Evolutionary conservation across 2,113 vertebrate species (phyloP).

Genomic region (Leuciscus idus): DNA sequence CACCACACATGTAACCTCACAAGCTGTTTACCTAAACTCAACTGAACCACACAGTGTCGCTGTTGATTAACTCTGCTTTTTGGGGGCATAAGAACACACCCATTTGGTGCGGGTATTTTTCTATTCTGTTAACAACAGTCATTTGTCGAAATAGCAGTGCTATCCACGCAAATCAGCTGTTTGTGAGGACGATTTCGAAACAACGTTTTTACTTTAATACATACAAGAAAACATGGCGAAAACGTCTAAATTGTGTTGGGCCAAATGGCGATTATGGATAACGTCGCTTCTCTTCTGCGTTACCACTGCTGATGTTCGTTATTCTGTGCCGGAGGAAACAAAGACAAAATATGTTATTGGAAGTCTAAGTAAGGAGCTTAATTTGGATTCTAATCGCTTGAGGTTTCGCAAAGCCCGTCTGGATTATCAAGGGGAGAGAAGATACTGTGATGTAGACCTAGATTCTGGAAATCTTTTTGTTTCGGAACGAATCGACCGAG

Average conservation of each 20-base stretch:
- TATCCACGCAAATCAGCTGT: neutral
- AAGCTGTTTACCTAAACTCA: neutral
- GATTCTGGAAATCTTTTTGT: conserved; percentile 65
- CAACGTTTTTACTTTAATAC: neutral
- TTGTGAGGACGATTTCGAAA: neutral
- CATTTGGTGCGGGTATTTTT: neutral
- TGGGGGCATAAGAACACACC: conserved; percentile 16
- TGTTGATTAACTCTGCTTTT: conserved; percentile 43
- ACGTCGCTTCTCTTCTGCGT: conserved; percentile 3
- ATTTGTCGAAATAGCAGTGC: neutral
- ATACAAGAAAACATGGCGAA: neutral
- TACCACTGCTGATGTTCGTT: conserved; percentile 57
- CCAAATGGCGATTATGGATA: conserved; percentile 18
- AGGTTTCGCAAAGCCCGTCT: conserved; percentile 61
- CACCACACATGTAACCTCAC: neutral
- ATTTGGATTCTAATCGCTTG: conserved; percentile 52
- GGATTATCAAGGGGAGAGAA: conserved; percentile 60
- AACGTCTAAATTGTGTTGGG: neutral
- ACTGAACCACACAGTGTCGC: conserved; percentile 56
- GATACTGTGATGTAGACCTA: conserved; percentile 66
- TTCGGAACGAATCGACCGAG: conserved; percentile 60
- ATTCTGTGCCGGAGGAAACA: conserved; percentile 70
- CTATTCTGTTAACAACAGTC: neutral
- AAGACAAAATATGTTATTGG: conserved; percentile 67
- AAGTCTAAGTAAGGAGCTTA: conserved; percentile 61